Evolutionary conservation across 2,113 vertebrate genomes (phyloP), one percentile per base, ranked within the genome.

Genomic region (Urocolius indicus): DNA sequence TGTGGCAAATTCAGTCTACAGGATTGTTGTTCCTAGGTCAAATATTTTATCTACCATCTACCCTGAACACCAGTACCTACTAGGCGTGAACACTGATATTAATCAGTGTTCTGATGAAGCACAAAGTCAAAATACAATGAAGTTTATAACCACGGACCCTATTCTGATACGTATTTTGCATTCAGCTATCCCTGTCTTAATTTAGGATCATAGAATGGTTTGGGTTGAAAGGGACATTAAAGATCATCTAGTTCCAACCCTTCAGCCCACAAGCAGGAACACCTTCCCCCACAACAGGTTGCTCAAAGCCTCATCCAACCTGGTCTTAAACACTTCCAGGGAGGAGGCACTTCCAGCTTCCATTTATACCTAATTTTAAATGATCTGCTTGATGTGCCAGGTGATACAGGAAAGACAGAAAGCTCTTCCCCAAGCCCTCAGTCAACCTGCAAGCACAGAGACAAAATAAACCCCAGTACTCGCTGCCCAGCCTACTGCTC

Each of bases 191-290:
- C 29, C 10, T 21, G 34, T 7, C 54, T 63, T 26, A 24, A 48
- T 34, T 6, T 13, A 52, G 29, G 76, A 10, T 24, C 27, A 2
- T 1, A 5, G 38, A 26, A 7, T 22, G n/a, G 21, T 63, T 61
- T 62, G 21, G 27, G 21, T 22, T 71, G 36, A 49, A 84, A 69
- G 2, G 5, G 13, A 89, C 13, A 20, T 41, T 3, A 2, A 69
- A 41, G n/a, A 62, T 14, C 3, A 57, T 2, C 8, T 16, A 0
- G 0, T 54, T 48, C 41, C 30, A 55, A 1, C 0, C 2, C 7
- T 7, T 1, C 27, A 36, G 11, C 22, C 36, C 36, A 4, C 0
- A 2, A 21, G 29, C 59, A 75, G 19, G n/a, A 54, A 38, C 29
- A 41, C 18, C 22, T 62, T 15, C 52, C 38, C 24, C 15, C 5